Evolutionary conservation across 2,888 invertebrate genomes (phyloP).

Genomic region (Pimpla rufipes): DNA sequence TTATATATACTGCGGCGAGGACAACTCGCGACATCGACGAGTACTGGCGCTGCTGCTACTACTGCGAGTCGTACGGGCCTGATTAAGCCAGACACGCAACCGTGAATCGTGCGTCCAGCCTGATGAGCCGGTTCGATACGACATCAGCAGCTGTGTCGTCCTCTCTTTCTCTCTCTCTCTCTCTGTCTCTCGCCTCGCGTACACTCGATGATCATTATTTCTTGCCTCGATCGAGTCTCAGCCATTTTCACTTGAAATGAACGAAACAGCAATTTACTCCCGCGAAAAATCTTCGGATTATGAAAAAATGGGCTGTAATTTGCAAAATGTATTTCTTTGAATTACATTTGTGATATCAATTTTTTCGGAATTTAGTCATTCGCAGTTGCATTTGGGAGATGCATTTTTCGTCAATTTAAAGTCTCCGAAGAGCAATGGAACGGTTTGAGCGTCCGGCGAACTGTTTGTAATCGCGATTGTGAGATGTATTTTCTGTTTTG

Average conservation of each 20-base stretch:
- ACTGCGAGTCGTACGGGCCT: slow-evolving; percentile 12
- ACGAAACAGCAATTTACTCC: not conserved
- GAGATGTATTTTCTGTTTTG: not conserved
- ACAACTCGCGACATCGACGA: slow-evolving; percentile 38
- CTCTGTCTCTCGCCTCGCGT: slow-evolving; percentile 2
- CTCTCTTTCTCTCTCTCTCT: not conserved
- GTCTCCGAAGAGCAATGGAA: not conserved
- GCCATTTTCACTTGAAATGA: slow-evolving; percentile 17
- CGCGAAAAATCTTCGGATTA: not conserved
- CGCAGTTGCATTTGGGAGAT: not conserved
- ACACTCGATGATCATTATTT: slow-evolving; percentile 32
- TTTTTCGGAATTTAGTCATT: too few species aligned
- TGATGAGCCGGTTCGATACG: slow-evolving; percentile 58
- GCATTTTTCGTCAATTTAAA: not conserved
- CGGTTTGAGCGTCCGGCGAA: not conserved
- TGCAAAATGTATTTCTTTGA: not conserved
- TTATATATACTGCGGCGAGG: slow-evolving; percentile 26
- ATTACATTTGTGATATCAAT: too few species aligned
- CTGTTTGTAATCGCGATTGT: not conserved
- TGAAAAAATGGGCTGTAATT: not conserved
- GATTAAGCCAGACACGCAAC: slow-evolving; percentile 57
- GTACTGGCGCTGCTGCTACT: not conserved
- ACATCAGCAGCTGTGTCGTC: slow-evolving; percentile 20
- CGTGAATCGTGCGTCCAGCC: slow-evolving; percentile 52
- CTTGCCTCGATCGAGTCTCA: slow-evolving; percentile 15